Evolutionary conservation across 2,113 vertebrate genomes (phyloP), one percentile per base, ranked within the genome.

Genomic region (Eurypyga helias): DNA sequence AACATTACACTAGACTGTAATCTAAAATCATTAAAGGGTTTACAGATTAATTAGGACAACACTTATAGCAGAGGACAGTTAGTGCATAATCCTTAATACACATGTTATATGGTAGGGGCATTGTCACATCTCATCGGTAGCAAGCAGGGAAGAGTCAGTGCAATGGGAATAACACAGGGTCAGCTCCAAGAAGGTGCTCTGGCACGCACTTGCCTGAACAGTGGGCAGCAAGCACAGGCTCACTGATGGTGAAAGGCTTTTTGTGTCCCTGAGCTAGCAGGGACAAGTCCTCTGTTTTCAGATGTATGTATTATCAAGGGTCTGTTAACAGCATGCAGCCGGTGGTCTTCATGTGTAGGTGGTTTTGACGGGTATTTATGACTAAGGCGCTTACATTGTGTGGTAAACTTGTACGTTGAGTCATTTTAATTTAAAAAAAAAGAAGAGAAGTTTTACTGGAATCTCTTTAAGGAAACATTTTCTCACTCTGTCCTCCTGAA

Each of bases 91-190:
- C 34, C 33, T 71, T 28, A 54, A 16, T n/a, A 54, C 43, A 43
- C 0, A 23, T 0, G 1, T 33, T 17, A 1, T 15, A 4, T 5
- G 24, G 11, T 20, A 31, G 33, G 52, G 13, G 20, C 64, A 25
- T 9, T 31, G 17, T 23, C 38, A 29, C 2, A 0, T 78, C 23
- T 5, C 2, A 20, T 24, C 3, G 1, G 46, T 7, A 71, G 14
- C 46, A 77, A 43, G 23, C 41, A 65, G 24, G 33, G 45, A 62
- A 41, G 51, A 60, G 13, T n/a, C 31, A 9, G 14, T 64, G 2
- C 2, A 14, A 38, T 17, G 45, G 24, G 58, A 87, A 11, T 46
- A 82, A 28, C 28, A 45, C 0, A 1, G 55, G 0, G 7, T 41
- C 45, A 33, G 28, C 17, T 52, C 46, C 36, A 8, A 23, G 33